Percentiles rank a stretch among this genome's conserved stretches.
Evolutionary conservation across 2,888 invertebrate species (phyloP).

Genomic region (Drosophila diplacantha): DNA sequence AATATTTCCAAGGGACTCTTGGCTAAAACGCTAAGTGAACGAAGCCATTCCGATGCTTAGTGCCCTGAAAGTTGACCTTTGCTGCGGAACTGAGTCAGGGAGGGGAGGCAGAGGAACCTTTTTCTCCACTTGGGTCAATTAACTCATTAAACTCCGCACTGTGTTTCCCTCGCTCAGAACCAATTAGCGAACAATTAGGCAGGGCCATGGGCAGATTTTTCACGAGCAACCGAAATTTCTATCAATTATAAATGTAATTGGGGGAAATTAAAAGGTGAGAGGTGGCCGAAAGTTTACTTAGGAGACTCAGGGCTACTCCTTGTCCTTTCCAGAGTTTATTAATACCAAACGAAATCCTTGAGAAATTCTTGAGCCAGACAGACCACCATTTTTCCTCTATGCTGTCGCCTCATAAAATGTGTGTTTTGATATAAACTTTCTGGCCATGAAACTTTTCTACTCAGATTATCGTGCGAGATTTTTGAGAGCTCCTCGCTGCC

Average conservation of each 20-base stretch:
- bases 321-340: neutral
- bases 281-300: neutral
- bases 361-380: neutral
- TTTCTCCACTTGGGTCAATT: conserved; percentile 33
- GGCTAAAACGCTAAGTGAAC: conserved; percentile 11
- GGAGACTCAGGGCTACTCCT: neutral
- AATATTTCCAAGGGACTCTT: conserved; percentile 12
- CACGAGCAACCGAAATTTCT: conserved; percentile 25
- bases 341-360: neutral
- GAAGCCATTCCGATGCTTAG: conserved; percentile 30
- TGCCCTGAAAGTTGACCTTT: conserved; percentile 17
- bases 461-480: conserved; percentile 28
- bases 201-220: conserved; percentile 21
- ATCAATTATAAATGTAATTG: conserved; percentile 35
- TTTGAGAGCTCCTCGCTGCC: conserved; percentile 9
- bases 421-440: conserved; percentile 28
- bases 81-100: neutral
- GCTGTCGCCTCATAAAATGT: conserved; percentile 23
- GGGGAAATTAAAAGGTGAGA: neutral
- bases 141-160: conserved; percentile 32
- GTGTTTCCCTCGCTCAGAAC: conserved; percentile 12
- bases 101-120: neutral
- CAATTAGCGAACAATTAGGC: conserved; percentile 43
- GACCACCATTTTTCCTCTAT: neutral
- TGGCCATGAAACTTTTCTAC: conserved; percentile 23